Conservation (phyloP, 2,113 vertebrate genomes). For the Lophochroa leadbeateri region DNA sequence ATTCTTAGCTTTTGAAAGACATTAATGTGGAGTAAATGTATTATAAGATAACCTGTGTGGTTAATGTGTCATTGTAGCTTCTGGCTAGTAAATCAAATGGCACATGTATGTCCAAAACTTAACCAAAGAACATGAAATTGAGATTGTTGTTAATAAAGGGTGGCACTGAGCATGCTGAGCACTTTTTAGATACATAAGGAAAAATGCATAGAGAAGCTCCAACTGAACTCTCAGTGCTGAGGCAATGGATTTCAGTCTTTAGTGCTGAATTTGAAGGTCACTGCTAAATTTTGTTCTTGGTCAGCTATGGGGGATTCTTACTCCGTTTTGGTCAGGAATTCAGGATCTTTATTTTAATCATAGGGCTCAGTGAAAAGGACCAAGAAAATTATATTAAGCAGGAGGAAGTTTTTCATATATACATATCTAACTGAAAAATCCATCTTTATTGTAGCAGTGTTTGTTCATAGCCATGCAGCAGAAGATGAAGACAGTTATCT, state of each 20-base stretch:
- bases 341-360: neutral
- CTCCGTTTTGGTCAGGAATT: neutral
- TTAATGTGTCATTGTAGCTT: neutral
- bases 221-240: neutral
- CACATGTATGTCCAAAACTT: neutral
- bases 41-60: neutral
- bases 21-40: neutral
- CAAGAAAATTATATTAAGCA: neutral
- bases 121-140: neutral
- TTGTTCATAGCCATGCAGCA: neutral
- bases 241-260: neutral
- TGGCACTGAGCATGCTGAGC: accelerated
- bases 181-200: neutral
- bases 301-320: neutral
- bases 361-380: neutral
- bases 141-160: neutral
- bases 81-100: neutral
- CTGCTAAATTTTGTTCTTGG: neutral
- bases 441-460: neutral
- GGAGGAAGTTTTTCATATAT: neutral
- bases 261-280: neutral
- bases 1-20: neutral
- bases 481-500: neutral
- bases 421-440: neutral
- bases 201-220: neutral